A percentile compares a stretch with the other conserved stretches of the same genome.
These are phyloP conservation scores for Ashinkailepas kermadecensis DNA, from an alignment of 2,888 invertebrate genomes.

Conservation along the genomic window DNA sequence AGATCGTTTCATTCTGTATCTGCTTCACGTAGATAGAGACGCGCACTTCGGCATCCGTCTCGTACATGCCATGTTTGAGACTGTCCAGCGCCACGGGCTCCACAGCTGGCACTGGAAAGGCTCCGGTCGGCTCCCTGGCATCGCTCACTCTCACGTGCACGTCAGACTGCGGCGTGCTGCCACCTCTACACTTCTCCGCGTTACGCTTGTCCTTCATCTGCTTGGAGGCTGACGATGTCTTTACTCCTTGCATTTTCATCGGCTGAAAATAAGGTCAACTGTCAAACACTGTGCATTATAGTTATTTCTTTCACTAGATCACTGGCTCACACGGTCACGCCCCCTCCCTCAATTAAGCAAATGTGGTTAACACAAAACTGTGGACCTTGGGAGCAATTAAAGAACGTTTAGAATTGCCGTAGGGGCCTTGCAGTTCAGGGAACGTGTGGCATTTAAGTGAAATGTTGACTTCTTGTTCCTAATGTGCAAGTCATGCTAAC, in stretches of 20 bases:
- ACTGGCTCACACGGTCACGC: not conserved
- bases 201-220: slow-evolving; percentile 2
- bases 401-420: not conserved
- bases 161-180: not conserved
- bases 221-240: slow-evolving; percentile 9
- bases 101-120: slow-evolving; percentile 23
- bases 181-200: not conserved
- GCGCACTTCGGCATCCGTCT: slow-evolving; percentile 27
- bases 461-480: no score
- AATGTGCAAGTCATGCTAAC: no score
- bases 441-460: no score
- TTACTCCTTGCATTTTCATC: not conserved
- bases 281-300: not conserved
- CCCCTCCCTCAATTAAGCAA: no score
- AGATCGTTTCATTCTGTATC: slow-evolving; percentile 29
- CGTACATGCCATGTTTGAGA: slow-evolving; percentile 7
- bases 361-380: not conserved
- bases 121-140: not conserved
- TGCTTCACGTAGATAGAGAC: slow-evolving; percentile 30
- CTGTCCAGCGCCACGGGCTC: slow-evolving; percentile 29
- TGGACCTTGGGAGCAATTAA: not conserved
- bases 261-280: not conserved
- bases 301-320: not conserved
- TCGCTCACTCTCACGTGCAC: not conserved
- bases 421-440: no score